Base-by-base conservation (phyloP, 2,797 vertebrate species). In the Amazona ochrocephala region DNA sequence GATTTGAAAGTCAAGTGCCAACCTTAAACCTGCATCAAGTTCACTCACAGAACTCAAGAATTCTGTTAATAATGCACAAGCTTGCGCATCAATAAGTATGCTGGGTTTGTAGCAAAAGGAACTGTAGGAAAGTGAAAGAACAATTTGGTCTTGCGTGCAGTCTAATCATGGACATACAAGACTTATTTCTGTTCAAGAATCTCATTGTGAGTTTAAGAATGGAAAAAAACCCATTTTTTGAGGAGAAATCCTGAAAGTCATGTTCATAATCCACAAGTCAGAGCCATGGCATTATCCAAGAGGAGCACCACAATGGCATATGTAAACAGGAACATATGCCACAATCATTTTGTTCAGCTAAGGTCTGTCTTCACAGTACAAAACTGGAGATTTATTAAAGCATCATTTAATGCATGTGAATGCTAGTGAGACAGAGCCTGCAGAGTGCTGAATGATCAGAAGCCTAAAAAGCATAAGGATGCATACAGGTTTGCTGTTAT, bases 71-170 rank as follows among this genome's bases (percentile, higher is more conserved):
- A 44, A 77, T 29, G 20, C 45, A 61, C 15, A 54, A 88, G 16
- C 9, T 50, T 3, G 0, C 20, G 34, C 26, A 41, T 48, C 6
- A 0, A 2, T 47, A 58, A 56, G 2, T 42, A 23, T 24, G 21
- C 53, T 53, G 32, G 12, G 44, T 90, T 84, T 27, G n/a, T 26
- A 84, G 13, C 39, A 41, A 32, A 41, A 42, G 9, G 34, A 73
- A 45, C 10, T 19, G 27, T 23, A 32, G 9, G 62, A 45, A 74
- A 60, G 17, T 17, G 7, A 70, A 83, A 50, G 24, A 78, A 56
- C 5, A 61, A 8, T 41, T 48, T 60, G 45, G 5, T 23, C 26
- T 70, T 18, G 18, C 62, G n/a, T 1, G 3, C 24, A 66, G 37
- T 20, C 37, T 75, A 54, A 34, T 47, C 61, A 44, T 2, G 5